These are phyloP conservation scores for Etheostoma cragini DNA, from an alignment of 2,113 vertebrate genomes.

Conservation along the genomic window DNA sequence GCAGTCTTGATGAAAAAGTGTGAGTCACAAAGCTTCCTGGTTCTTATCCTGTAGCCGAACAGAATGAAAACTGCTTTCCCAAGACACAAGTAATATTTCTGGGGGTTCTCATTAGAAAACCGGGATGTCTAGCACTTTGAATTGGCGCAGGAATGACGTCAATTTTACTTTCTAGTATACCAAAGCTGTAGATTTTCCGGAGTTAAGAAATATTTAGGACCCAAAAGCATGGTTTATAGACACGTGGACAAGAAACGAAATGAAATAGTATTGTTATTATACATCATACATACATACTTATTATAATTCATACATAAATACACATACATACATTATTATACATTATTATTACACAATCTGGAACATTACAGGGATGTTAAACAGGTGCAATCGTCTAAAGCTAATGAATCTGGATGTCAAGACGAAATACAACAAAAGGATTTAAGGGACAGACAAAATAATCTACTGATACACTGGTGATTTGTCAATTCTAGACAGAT, in stretches of 20 bases:
- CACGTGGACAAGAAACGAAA: too few relatives aligned
- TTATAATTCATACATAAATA: too few relatives aligned
- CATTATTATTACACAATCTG: not conserved
- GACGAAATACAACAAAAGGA: slow-evolving; percentile 26
- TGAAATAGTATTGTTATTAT: too few relatives aligned
- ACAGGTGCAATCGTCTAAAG: slow-evolving; percentile 19
- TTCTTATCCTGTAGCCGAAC: not conserved
- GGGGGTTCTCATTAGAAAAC: not conserved
- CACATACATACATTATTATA: too few relatives aligned
- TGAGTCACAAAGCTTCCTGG: not conserved
- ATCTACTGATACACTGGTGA: slow-evolving; percentile 40
- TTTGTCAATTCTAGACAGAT: slow-evolving; percentile 59
- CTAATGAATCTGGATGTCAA: slow-evolving; percentile 20
- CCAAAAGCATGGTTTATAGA: too few relatives aligned
- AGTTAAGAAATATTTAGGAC: too few relatives aligned
- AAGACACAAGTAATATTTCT: not conserved
- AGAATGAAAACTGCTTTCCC: not conserved
- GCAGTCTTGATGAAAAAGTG: not conserved
- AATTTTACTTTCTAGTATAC: not conserved
- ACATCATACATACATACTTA: too few relatives aligned
- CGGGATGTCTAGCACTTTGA: not conserved
- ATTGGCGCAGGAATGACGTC: not conserved
- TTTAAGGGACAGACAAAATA: slow-evolving; percentile 30
- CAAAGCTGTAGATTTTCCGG: not conserved
- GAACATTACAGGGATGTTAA: not conserved